Percentiles rank a stretch among this genome's conserved stretches.
These are phyloP conservation scores for Drosophila triauraria DNA, from an alignment of 1,140 invertebrate species.

Conservation along the genomic window DNA sequence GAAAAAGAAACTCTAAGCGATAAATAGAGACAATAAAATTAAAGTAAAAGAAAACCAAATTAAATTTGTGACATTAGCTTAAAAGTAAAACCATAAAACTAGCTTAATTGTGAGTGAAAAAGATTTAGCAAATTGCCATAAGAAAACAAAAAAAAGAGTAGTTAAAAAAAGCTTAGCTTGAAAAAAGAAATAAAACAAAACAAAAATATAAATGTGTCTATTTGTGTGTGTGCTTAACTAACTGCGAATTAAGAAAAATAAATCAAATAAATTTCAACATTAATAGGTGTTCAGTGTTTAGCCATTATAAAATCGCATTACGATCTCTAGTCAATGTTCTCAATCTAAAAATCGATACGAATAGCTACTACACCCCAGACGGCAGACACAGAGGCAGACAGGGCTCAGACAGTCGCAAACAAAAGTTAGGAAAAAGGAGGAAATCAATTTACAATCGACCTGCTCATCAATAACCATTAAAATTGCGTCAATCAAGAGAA, in stretches of 20 bases:
- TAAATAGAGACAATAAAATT: conserved; percentile 58
- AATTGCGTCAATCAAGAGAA: conserved; percentile 84
- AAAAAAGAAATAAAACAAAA: conserved; percentile 1
- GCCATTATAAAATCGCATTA: conserved; percentile 34
- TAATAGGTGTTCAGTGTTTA: conserved; percentile 63
- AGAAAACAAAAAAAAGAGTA: conserved; percentile 23
- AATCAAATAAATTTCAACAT: conserved; percentile 37
- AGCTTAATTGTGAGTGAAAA: conserved; percentile 46
- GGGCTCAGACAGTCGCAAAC: conserved; percentile 37
- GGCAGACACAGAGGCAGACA: conserved; percentile 26
- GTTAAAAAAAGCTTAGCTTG: conserved; percentile 67
- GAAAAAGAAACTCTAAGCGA: conserved; percentile 35
- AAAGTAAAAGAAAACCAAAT: conserved; percentile 41
- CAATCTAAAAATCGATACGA: conserved; percentile 15
- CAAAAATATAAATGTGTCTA: conserved; percentile 44
- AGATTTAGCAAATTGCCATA: conserved; percentile 49
- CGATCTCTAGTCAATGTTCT: conserved; percentile 58
- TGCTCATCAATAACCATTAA: conserved; percentile 71
- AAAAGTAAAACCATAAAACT: conserved; percentile 19
- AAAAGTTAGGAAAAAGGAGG: conserved; percentile 2
- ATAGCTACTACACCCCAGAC: conserved; percentile 14
- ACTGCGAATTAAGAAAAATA: conserved; percentile 43
- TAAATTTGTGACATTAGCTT: conserved; percentile 49
- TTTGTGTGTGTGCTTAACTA: conserved; percentile 59
- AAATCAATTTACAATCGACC: conserved; percentile 59